Evolutionary conservation across 2,113 vertebrate species (phyloP).

Genomic region (Ammodytes marinus): DNA sequence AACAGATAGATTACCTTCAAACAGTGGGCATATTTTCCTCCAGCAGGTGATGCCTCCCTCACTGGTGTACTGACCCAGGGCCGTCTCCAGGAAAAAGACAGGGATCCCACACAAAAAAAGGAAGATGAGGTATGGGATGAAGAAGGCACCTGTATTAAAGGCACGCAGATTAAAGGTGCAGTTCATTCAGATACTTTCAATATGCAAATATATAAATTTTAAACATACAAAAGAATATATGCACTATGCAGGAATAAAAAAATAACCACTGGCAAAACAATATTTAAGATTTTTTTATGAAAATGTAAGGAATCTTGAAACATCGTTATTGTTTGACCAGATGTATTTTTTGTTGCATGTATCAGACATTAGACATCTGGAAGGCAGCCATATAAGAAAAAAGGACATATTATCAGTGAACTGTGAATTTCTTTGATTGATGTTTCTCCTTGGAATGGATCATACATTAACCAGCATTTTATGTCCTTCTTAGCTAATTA

Average conservation of each 20-base stretch:
- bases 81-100: constrained; percentile 92
- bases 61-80: constrained; percentile 95
- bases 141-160: constrained; percentile 91
- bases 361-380: neutral
- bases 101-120: constrained; percentile 96
- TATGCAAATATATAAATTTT: neutral
- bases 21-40: constrained; percentile 94
- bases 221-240: no score
- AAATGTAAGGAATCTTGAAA: no score
- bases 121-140: constrained; percentile 98
- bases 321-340: neutral
- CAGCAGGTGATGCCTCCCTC: constrained; percentile 95
- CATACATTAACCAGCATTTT: constrained; percentile 5
- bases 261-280: neutral
- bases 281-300: no score
- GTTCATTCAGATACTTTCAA: neutral
- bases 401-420: constrained; percentile 5
- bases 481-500: neutral
- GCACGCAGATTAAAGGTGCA: constrained; percentile 14
- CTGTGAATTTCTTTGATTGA: neutral
- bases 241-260: neutral
- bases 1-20: constrained; percentile 87
- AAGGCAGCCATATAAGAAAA: neutral
- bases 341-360: neutral
- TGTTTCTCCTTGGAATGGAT: neutral